Conservation (phyloP, 92 coral and sea anemone genomes). For the Parazoanthus swiftii region DNA sequence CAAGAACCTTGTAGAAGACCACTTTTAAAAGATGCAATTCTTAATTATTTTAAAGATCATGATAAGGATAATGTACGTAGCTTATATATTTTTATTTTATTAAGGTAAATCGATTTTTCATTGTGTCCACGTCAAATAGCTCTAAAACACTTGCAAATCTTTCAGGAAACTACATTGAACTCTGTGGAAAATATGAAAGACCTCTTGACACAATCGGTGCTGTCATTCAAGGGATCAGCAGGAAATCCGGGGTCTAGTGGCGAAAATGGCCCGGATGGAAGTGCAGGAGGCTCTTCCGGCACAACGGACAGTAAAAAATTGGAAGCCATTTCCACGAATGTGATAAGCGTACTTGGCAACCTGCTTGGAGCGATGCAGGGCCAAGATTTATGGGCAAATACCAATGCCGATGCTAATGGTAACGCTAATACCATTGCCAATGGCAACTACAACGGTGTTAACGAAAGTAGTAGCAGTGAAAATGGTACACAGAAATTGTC, state of each 20-base stretch:
- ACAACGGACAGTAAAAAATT: background rate
- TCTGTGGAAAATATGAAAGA: conserved; percentile 40
- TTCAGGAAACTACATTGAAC: conserved; percentile 30
- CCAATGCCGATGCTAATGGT: background rate
- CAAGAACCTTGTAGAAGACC: too few relatives aligned
- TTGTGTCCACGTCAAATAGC: background rate
- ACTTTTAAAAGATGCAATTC: too few relatives aligned
- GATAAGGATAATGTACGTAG: too few relatives aligned
- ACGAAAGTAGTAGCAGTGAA: background rate
- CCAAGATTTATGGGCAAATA: background rate
- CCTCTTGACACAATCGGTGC: conserved; percentile 5
- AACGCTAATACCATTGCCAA: background rate
- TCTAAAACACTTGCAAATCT: background rate
- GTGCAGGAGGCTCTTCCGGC: background rate
- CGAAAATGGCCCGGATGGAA: background rate
- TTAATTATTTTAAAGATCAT: too few relatives aligned
- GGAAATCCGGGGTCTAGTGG: background rate
- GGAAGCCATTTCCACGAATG: conserved; percentile 27
- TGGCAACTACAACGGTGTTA: background rate
- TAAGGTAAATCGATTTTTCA: background rate
- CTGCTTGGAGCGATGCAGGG: conserved; percentile 37
- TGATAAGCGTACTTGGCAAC: conserved; percentile 36
- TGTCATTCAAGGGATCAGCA: background rate
- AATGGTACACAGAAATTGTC: conserved; percentile 25
- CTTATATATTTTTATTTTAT: too few relatives aligned